Conservation (phyloP, 1,140 invertebrate genomes). For the Pristionchus pacificus region DNA sequence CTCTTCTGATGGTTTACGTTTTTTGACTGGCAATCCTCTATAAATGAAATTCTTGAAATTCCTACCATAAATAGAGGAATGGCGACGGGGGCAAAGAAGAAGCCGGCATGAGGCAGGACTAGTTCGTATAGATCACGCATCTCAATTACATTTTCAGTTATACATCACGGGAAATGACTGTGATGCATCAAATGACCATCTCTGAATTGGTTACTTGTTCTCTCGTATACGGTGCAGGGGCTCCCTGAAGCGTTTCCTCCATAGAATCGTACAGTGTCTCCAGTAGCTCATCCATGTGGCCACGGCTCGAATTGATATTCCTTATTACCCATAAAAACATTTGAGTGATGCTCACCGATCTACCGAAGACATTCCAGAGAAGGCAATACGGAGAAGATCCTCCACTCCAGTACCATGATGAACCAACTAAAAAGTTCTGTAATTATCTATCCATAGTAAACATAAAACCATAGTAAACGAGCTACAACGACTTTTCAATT, state of each 20-base stretch:
- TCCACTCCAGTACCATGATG: background rate
- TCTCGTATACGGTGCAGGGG: background rate
- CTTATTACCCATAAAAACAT: too few species aligned
- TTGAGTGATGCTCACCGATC: too few species aligned
- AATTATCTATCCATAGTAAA: too few species aligned
- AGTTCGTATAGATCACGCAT: too few species aligned
- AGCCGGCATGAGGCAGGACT: background rate
- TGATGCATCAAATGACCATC: background rate
- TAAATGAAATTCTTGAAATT: background rate
- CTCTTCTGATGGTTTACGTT: too few species aligned
- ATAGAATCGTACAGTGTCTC: background rate
- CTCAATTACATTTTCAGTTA: too few species aligned
- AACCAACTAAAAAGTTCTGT: background rate
- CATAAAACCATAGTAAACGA: too few species aligned
- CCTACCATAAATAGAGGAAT: background rate
- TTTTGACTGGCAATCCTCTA: background rate
- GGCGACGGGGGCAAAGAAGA: background rate
- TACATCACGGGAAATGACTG: background rate
- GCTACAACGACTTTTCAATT: too few species aligned
- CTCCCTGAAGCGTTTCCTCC: background rate
- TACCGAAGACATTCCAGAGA: background rate
- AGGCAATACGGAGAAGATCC: background rate
- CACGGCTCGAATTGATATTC: too few species aligned
- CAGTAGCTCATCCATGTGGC: background rate
- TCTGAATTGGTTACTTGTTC: background rate